phyloP scores from a whole-genome alignment of 2,797 vertebrate genomes.

The Pagetopsis macropterus region DNA sequence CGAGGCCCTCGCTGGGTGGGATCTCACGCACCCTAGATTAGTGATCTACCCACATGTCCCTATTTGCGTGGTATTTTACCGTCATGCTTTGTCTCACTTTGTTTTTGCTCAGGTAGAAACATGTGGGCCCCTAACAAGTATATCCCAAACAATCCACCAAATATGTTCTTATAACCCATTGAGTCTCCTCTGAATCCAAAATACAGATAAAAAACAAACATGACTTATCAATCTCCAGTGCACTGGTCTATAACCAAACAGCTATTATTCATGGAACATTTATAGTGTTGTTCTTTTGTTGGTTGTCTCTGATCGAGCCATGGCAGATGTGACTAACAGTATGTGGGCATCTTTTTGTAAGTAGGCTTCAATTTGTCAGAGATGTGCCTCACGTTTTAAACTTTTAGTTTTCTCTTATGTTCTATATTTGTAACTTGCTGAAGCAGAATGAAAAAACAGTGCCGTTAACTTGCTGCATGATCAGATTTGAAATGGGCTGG shows the following conservation, averaged over 20 bases:
- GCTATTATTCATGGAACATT: slow-evolving; percentile 74
- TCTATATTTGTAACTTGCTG: slow-evolving; percentile 46
- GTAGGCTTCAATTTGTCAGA: slow-evolving; percentile 67
- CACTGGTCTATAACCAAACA: slow-evolving; percentile 74
- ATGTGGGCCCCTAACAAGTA: slow-evolving; percentile 70
- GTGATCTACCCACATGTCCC: slow-evolving; percentile 74
- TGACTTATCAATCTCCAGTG: slow-evolving; percentile 74
- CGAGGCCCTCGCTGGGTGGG: slow-evolving; percentile 55
- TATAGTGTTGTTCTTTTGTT: slow-evolving; percentile 73
- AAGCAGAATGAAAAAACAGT: slow-evolving; percentile 11
- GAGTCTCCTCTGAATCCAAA: slow-evolving; percentile 69
- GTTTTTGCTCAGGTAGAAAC: slow-evolving; percentile 71
- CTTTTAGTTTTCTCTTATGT: slow-evolving; percentile 57
- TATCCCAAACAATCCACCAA: slow-evolving; percentile 74
- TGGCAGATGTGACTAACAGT: slow-evolving; percentile 68
- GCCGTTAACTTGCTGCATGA: slow-evolving; percentile 35
- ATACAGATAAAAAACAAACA: slow-evolving; percentile 61
- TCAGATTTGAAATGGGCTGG: slow-evolving; percentile 46
- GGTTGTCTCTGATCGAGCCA: slow-evolving; percentile 66
- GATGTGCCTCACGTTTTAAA: slow-evolving; percentile 61
- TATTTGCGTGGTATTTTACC: slow-evolving; percentile 60
- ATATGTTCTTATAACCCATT: slow-evolving; percentile 65
- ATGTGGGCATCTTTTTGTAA: slow-evolving; percentile 66
- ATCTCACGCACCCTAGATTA: slow-evolving; percentile 68
- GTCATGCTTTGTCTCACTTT: slow-evolving; percentile 80